Conservation (phyloP, 2,888 invertebrate genomes). For the Eupeodes luniger region DNA sequence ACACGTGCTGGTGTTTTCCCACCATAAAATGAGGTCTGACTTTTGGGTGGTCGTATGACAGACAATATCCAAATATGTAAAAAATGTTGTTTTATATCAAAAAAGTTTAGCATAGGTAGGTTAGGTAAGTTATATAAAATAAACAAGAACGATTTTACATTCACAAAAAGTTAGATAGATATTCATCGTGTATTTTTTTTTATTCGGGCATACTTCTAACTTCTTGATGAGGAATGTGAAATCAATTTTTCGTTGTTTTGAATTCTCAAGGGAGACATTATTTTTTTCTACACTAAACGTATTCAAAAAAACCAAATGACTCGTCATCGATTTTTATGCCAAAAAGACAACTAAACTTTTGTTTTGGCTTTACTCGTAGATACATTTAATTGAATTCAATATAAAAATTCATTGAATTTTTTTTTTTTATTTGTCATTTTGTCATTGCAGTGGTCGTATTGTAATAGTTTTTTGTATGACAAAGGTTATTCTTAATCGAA, state of each 20-base stretch:
- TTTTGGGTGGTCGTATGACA: neutral
- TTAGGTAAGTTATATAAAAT: neutral
- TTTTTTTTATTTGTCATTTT: neutral
- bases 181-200: neutral
- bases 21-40: neutral
- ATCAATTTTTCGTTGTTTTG: too few species aligned
- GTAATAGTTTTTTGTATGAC: neutral
- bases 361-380: neutral
- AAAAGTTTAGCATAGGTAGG: neutral
- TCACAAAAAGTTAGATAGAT: neutral
- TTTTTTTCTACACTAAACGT: neutral
- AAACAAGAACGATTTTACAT: neutral
- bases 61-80: constrained; percentile 9
- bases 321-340: constrained; percentile 16
- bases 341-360: neutral
- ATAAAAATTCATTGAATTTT: constrained; percentile 3
- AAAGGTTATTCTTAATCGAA: constrained; percentile 25
- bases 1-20: constrained; percentile 19
- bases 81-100: neutral
- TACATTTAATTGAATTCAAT: neutral
- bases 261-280: neutral
- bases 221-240: neutral
- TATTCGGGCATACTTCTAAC: too few species aligned
- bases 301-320: neutral
- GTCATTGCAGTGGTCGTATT: neutral